Conservation (phyloP, 2,113 vertebrate genomes). For the Ceyx melanurus region DNA sequence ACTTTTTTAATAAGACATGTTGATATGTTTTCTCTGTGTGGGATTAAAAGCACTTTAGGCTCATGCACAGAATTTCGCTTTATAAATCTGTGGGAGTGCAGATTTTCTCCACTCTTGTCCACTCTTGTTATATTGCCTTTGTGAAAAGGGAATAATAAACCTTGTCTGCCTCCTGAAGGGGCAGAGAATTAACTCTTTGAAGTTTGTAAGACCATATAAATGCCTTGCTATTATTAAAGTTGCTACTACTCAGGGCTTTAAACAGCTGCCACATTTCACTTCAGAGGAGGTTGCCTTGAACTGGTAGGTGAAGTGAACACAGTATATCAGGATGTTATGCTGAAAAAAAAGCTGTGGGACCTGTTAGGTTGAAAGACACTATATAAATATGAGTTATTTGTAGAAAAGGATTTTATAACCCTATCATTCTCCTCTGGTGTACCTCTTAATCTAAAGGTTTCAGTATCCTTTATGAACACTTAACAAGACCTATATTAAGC, state of each 20-base stretch:
- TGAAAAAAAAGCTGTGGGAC: constrained; percentile 5
- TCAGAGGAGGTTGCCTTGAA: constrained; percentile 48
- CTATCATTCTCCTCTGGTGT: constrained; percentile 33
- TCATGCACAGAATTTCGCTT: not conserved
- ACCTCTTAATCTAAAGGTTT: constrained; percentile 52
- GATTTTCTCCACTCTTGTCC: constrained; percentile 57
- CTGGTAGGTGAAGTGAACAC: constrained; percentile 10
- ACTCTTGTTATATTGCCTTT: constrained; percentile 63
- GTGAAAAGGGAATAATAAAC: constrained; percentile 70
- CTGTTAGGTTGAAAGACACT: constrained; percentile 52
- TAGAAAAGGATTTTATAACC: constrained; percentile 46
- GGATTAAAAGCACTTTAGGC: constrained; percentile 59
- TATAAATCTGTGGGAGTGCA: constrained; percentile 57
- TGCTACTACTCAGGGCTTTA: constrained; percentile 32
- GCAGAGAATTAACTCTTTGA: constrained; percentile 67
- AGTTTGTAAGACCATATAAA: constrained; percentile 60
- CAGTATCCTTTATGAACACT: constrained; percentile 19
- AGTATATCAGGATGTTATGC: constrained; percentile 22
- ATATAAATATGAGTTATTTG: constrained; percentile 57
- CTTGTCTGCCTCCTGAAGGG: constrained; percentile 51
- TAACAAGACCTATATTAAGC: constrained; percentile 46
- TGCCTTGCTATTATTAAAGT: constrained; percentile 50
- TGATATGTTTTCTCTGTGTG: constrained; percentile 49
- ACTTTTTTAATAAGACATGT: constrained; percentile 44
- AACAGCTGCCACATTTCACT: constrained; percentile 67